These are phyloP conservation scores for Pocillopora damicornis DNA, from an alignment of 64 coral and sea anemone genomes.

Conservation along the genomic window DNA sequence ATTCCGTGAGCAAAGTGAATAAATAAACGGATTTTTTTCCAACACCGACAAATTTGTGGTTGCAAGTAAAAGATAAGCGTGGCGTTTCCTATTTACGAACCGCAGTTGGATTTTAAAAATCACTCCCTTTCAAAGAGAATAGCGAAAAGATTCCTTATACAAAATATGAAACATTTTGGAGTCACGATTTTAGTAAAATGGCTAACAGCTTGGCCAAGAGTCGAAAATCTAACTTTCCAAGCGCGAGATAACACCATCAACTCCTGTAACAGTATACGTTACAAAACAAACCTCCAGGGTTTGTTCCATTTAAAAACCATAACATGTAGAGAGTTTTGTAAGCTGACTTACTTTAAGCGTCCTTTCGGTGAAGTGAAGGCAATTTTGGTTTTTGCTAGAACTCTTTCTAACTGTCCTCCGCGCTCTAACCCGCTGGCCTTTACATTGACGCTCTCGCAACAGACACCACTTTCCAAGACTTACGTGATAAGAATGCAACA, in stretches of 20 bases:
- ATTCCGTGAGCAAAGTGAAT: no score
- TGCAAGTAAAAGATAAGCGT: background rate
- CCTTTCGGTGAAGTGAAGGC: background rate
- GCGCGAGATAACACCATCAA: background rate
- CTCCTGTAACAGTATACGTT: background rate
- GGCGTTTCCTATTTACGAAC: background rate
- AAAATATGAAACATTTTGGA: background rate
- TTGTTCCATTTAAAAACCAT: background rate
- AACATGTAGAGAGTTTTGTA: background rate
- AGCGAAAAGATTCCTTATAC: background rate
- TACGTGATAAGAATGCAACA: constrained; percentile 19
- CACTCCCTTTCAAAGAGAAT: background rate
- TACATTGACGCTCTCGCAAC: background rate
- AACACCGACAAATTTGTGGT: background rate
- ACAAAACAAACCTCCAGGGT: constrained; percentile 12
- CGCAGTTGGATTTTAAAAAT: background rate
- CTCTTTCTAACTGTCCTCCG: background rate
- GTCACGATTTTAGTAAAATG: background rate
- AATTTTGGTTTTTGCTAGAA: background rate
- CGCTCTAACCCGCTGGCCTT: background rate
- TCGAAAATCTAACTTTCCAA: background rate
- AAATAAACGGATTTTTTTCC: background rate
- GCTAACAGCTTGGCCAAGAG: background rate
- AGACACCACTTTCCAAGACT: background rate
- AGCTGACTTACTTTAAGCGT: constrained; percentile 8